These are phyloP conservation scores for Dinoponera quadriceps DNA, from an alignment of 1,140 invertebrate genomes.

Conservation along the genomic window DNA sequence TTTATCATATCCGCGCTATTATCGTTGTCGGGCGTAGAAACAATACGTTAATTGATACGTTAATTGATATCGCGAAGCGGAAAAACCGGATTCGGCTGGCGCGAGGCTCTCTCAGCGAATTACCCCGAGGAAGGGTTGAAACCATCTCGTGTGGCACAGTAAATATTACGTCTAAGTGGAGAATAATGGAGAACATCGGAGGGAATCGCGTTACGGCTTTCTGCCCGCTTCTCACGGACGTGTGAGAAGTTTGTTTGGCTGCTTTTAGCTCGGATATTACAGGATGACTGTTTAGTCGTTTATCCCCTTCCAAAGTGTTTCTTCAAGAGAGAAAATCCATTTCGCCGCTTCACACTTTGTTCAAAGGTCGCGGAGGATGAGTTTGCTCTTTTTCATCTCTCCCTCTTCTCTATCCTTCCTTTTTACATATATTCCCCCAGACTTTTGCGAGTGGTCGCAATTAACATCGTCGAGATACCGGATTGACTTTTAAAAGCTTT, in stretches of 20 bases:
- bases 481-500: constrained; percentile 40
- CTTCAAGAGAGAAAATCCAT: background rate
- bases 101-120: background rate
- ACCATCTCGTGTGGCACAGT: constrained; percentile 45
- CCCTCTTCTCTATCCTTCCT: too few relatives aligned
- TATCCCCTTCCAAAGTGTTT: background rate
- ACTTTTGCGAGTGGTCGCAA: constrained; percentile 17
- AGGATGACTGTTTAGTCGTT: constrained; percentile 36
- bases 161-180: constrained; percentile 64
- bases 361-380: constrained; percentile 14
- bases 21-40: background rate
- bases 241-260: constrained; percentile 48
- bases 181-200: constrained; percentile 60
- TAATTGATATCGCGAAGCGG: background rate
- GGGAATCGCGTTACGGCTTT: constrained; percentile 48
- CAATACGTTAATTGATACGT: constrained; percentile 4
- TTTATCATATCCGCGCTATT: background rate
- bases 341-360: constrained; percentile 9
- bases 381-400: constrained; percentile 3
- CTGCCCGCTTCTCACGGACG: constrained; percentile 31
- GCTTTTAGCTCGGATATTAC: constrained; percentile 24
- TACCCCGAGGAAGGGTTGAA: constrained; percentile 16
- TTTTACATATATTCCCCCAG: background rate
- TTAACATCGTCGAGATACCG: constrained; percentile 27
- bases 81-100: background rate